Evolutionary conservation across 2,113 vertebrate genomes (phyloP).

Genomic region (Aythya baeri): DNA sequence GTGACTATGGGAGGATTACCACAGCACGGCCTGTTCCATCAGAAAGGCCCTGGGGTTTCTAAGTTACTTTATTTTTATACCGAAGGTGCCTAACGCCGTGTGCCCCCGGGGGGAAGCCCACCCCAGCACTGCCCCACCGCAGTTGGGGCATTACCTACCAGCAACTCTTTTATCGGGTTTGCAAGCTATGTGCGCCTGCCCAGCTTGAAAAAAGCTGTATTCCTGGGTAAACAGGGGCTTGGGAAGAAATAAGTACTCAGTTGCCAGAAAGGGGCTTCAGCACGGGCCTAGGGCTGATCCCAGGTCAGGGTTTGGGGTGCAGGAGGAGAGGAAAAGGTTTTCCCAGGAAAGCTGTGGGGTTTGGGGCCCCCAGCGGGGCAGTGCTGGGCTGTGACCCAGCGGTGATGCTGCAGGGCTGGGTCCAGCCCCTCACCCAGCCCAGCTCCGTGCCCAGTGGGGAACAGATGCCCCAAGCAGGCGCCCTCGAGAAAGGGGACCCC

Average conservation of each 20-base stretch:
- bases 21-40: background rate
- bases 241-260: background rate
- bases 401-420: no score
- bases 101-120: background rate
- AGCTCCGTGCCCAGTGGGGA: no score
- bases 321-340: no score
- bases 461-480: no score
- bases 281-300: no score
- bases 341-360: no score
- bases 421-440: background rate
- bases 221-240: background rate
- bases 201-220: background rate
- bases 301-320: no score
- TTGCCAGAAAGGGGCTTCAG: background rate
- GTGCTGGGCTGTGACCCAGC: no score
- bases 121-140: background rate
- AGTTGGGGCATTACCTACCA: background rate
- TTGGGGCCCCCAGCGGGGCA: no score
- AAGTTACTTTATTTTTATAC: background rate
- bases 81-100: constrained; percentile 2
- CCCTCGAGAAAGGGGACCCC: no score
- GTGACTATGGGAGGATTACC: background rate
- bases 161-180: background rate
- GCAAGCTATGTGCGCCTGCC: background rate
- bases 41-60: background rate